Conservation (phyloP, 2,797 vertebrate genomes). For the Enteromius radiatus region DNA sequence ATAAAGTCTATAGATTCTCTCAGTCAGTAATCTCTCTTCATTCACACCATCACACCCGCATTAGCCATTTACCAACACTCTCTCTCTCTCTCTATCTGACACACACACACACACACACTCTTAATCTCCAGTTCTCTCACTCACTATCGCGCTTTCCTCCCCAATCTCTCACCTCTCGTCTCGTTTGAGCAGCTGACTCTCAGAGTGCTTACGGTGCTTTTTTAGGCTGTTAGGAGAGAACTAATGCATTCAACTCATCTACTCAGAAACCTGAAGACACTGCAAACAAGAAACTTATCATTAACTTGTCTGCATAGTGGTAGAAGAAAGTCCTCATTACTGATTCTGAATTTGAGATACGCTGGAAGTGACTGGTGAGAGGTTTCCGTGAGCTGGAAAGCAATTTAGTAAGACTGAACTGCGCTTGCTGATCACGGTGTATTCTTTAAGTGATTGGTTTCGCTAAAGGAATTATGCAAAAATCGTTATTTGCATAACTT, state of each 20-base stretch:
- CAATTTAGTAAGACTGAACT: slow-evolving; percentile 12
- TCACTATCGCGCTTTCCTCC: slow-evolving; percentile 26
- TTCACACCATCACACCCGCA: slow-evolving; percentile 33
- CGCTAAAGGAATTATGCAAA: slow-evolving; percentile 7
- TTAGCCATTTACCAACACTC: slow-evolving; percentile 37
- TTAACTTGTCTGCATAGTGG: slow-evolving; percentile 23
- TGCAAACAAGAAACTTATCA: slow-evolving; percentile 16
- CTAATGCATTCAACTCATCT: slow-evolving; percentile 30
- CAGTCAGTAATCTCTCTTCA: slow-evolving; percentile 44
- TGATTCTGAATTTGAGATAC: neutral
- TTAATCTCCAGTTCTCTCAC: slow-evolving; percentile 39
- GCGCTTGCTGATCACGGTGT: neutral
- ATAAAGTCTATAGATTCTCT: slow-evolving; percentile 51
- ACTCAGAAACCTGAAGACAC: slow-evolving; percentile 20
- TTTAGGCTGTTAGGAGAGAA: slow-evolving; percentile 13
- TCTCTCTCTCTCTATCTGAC: neutral
- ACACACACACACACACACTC: slow-evolving; percentile 9
- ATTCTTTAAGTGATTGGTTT: neutral
- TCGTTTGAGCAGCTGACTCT: slow-evolving; percentile 27
- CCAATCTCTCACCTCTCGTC: slow-evolving; percentile 23
- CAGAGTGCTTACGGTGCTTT: slow-evolving; percentile 47
- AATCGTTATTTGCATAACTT: neutral
- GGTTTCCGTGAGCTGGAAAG: neutral
- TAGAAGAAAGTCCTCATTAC: slow-evolving; percentile 25
- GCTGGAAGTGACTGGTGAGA: slow-evolving; percentile 11